A percentile compares a stretch with the other conserved stretches of the same genome.
Evolutionary conservation across 2,113 vertebrate species (phyloP).

Genomic region (Pseudorasbora parva): DNA sequence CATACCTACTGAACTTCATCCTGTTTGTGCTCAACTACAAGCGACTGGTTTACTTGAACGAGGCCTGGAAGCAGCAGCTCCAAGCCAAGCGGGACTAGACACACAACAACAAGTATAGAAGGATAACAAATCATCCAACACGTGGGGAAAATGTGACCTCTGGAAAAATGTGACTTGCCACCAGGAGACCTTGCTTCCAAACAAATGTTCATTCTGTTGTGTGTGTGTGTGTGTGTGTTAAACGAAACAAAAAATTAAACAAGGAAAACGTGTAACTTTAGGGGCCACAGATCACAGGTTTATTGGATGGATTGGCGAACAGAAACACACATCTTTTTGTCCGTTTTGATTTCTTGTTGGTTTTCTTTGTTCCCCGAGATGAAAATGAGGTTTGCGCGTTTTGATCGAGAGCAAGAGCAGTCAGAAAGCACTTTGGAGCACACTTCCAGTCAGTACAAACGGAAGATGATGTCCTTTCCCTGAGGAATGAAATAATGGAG

Average conservation of each 20-base stretch:
- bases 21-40: constrained; percentile 99
- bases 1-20: constrained; percentile 97
- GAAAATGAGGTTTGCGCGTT: constrained; percentile 47
- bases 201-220: constrained; percentile 95
- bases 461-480: constrained; percentile 41
- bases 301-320: constrained; percentile 71
- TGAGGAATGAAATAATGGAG: constrained; percentile 35
- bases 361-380: constrained; percentile 68
- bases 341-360: constrained; percentile 52
- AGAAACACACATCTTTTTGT: constrained; percentile 58
- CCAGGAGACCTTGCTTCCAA: constrained; percentile 90
- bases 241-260: constrained; percentile 63
- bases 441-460: neutral
- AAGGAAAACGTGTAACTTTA: constrained; percentile 58
- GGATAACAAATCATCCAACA: constrained; percentile 61
- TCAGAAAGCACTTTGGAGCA: constrained; percentile 39
- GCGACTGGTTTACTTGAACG: constrained; percentile 99
- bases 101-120: constrained; percentile 31
- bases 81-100: constrained; percentile 91
- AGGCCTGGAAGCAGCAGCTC: constrained; percentile 97
- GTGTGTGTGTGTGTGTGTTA: constrained; percentile 65
- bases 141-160: constrained; percentile 70
- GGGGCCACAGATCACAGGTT: constrained; percentile 74
- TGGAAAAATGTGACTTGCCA: constrained; percentile 82
- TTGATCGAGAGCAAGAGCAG: constrained; percentile 12